A percentile compares a stretch with the other conserved stretches of the same genome.
phyloP scores from a whole-genome alignment of 2,797 vertebrate species.

The Propithecus deckenii region DNA sequence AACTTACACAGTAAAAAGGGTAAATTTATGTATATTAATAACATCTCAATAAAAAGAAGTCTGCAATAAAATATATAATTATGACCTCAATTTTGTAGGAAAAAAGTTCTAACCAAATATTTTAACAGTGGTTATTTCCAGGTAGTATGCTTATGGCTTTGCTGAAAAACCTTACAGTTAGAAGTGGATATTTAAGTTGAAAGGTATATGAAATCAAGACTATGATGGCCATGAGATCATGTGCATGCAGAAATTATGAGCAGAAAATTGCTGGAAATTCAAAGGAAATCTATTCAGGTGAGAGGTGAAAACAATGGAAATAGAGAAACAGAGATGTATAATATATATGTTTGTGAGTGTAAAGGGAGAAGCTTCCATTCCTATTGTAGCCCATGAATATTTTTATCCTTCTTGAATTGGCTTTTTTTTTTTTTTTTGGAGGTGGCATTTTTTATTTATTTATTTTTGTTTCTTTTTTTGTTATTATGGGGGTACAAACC shows the following conservation, averaged over 20 bases:
- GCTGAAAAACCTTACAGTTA: background rate
- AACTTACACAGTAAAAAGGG: background rate
- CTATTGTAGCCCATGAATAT: background rate
- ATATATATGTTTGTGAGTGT: background rate
- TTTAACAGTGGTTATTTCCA: background rate
- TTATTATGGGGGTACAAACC: too few species aligned
- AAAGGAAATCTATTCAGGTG: background rate
- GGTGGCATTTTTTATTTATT: too few species aligned
- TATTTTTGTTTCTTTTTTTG: too few species aligned
- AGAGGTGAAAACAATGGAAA: background rate
- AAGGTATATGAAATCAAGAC: background rate
- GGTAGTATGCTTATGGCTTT: background rate
- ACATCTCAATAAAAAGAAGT: background rate
- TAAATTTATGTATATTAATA: background rate
- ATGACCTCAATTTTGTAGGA: background rate
- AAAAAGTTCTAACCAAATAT: background rate
- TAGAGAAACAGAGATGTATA: background rate
- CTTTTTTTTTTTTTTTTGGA: background rate
- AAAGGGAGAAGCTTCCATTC: background rate
- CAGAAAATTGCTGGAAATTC: background rate
- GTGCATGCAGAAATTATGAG: constrained; percentile 23
- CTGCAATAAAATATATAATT: background rate
- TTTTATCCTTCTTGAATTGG: background rate
- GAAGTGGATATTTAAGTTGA: background rate
- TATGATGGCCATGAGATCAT: background rate